A percentile compares a stretch with the other conserved stretches of the same genome.
These are phyloP conservation scores for Anoncus sp. DNA, from an alignment of 2,888 invertebrate genomes.

Conservation along the genomic window DNA sequence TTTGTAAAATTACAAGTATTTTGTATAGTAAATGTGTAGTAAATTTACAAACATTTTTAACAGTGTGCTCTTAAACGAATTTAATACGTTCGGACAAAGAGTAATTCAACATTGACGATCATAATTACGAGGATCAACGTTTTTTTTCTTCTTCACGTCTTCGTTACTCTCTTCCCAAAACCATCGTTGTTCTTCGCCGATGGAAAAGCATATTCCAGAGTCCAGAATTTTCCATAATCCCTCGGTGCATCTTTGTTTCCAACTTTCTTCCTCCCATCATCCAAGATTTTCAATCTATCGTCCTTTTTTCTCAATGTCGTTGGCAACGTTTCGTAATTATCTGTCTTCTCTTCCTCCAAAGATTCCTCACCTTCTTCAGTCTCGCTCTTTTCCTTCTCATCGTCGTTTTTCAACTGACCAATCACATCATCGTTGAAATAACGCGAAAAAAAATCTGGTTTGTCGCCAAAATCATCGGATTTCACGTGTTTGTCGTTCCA, in stretches of 20 bases:
- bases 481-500: conserved; percentile 20
- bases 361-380: background rate
- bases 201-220: conserved; percentile 84
- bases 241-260: conserved; percentile 83
- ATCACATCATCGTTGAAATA: conserved; percentile 61
- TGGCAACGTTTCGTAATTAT: conserved; percentile 61
- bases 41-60: no score
- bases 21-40: no score
- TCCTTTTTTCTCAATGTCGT: conserved; percentile 68
- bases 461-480: conserved; percentile 21
- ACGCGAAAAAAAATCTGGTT: conserved; percentile 47
- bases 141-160: background rate
- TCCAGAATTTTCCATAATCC: conserved; percentile 85
- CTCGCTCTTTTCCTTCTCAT: conserved; percentile 45
- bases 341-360: conserved; percentile 11
- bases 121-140: no score
- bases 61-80: no score
- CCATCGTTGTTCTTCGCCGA: conserved; percentile 60
- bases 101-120: conserved; percentile 69
- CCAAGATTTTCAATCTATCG: conserved; percentile 69
- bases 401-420: conserved; percentile 42
- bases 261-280: conserved; percentile 82
- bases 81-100: conserved; percentile 61
- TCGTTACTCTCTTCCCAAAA: background rate
- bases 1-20: conserved; percentile 12